phyloP scores from a whole-genome alignment of 2,888 invertebrate species.

The Marronus borbonicus region DNA sequence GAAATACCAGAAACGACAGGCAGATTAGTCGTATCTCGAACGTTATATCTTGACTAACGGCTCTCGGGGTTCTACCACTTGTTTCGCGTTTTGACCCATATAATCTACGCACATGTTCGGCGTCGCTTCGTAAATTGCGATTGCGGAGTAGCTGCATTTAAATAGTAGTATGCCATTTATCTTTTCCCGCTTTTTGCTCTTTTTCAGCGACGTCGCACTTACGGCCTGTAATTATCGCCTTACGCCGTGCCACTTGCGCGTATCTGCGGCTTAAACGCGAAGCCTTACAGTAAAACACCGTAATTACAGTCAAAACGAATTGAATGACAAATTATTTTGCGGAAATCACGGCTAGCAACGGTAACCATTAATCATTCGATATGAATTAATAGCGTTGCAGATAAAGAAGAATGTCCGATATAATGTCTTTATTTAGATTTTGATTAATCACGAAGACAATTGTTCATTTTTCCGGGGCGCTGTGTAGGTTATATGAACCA shows the following conservation, averaged over 20 bases:
- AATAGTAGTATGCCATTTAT: conserved; percentile 22
- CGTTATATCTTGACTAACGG: background rate
- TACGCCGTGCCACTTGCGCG: background rate
- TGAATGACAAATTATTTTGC: conserved; percentile 21
- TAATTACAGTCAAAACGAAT: conserved; percentile 29
- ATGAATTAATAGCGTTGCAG: conserved; percentile 11
- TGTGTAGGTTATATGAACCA: too few relatives aligned
- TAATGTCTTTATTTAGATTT: conserved; percentile 15
- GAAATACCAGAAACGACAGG: background rate
- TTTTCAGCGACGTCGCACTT: conserved; percentile 5
- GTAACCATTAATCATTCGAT: conserved; percentile 20
- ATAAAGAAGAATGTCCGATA: background rate
- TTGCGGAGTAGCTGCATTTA: background rate
- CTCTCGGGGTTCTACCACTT: background rate
- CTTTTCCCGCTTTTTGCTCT: conserved; percentile 21
- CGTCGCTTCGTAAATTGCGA: conserved; percentile 18
- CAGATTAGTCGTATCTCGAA: background rate
- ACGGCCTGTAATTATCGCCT: conserved; percentile 24
- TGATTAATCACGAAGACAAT: background rate
- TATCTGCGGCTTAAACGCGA: conserved; percentile 13
- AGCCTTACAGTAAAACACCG: conserved; percentile 19
- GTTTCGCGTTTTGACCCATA: conserved; percentile 30
- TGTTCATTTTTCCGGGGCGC: background rate
- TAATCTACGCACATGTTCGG: conserved; percentile 12
- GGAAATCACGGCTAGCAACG: background rate